A percentile compares a stretch with the other conserved stretches of the same genome.
phyloP scores from a whole-genome alignment of 92 coral and sea anemone species.

The Heliopora coerulea region DNA sequence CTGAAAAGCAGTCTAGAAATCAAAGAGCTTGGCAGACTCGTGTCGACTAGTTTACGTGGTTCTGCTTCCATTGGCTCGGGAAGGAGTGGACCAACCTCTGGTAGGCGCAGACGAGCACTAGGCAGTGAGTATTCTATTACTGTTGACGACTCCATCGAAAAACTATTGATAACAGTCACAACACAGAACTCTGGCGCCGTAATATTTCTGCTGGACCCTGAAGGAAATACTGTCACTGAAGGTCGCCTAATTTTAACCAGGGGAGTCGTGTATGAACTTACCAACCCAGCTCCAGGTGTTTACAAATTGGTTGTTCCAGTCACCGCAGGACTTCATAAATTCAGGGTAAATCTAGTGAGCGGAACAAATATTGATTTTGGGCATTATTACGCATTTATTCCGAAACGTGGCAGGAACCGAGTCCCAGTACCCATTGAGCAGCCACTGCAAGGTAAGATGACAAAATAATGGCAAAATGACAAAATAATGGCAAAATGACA shows the following conservation, averaged over 20 bases:
- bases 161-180: constrained; percentile 57
- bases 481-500: no score
- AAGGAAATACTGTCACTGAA: constrained; percentile 14
- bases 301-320: constrained; percentile 60
- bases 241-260: constrained; percentile 43
- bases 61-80: constrained; percentile 46
- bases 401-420: constrained; percentile 44
- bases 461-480: no score
- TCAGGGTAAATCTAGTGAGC: constrained; percentile 66
- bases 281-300: constrained; percentile 58
- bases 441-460: constrained; percentile 73
- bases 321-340: constrained; percentile 63
- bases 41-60: constrained; percentile 52
- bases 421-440: constrained; percentile 61
- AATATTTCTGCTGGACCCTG: constrained; percentile 55
- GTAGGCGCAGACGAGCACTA: constrained; percentile 18
- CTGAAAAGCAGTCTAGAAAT: constrained; percentile 46
- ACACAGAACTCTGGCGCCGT: constrained; percentile 43
- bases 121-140: constrained; percentile 26
- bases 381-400: constrained; percentile 65
- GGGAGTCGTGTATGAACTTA: constrained; percentile 59
- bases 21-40: constrained; percentile 48
- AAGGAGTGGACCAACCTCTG: constrained; percentile 1
- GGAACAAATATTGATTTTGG: constrained; percentile 75
- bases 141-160: constrained; percentile 70